Base-by-base conservation (phyloP, 1,140 invertebrate species). In the Potamilus streckersoni region DNA sequence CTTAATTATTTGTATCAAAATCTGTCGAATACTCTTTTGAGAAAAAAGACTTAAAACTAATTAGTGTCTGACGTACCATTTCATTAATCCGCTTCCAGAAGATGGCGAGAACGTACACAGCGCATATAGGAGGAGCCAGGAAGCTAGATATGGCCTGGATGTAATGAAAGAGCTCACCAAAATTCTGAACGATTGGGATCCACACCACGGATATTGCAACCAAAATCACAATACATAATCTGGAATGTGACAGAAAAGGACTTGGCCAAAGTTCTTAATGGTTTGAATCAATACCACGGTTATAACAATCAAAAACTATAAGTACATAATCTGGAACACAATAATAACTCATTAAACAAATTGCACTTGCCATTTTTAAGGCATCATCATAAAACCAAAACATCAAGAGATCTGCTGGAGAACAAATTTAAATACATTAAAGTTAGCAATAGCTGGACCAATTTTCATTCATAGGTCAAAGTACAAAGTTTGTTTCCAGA, bases 71-170 rank as follows among this genome's bases (percentile, higher is more conserved):
- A 67, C 75, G 68, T 81, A 91, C 92, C 82, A 87, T 82, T 87
- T 93, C 92, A 83, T 92, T 93, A 27, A 88, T 91, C 75, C 92
- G 80, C 62, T 88, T 86, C 86, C 91, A 91, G 81, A 92, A 91
- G 19, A 93, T 83, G 19, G 92, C 92, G 11, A 92, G 83, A 31
- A 92, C 82, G 80, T 91, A 93, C n/a, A 92, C 87, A 38, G 92
- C 91, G 79, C 91, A 92, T 20, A 93, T 91, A 20, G 92, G 92
- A 14, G 92, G 92, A 2, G 92, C 88, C 68, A 93, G 83, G 85
- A 91, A 92, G 69, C 90, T 90, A n/a, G 92, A 92, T 62, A 93
- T 91, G 70, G 90, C 84, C 84, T 93, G 92, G 79, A 93, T 92
- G 83, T 93, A 93, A 78, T 91, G 89, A 85, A 93, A 93, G 16